Percentiles rank a stretch among this genome's conserved stretches.
These are phyloP conservation scores for Colletes collaris DNA, from an alignment of 2,888 invertebrate species.

Conservation along the genomic window DNA sequence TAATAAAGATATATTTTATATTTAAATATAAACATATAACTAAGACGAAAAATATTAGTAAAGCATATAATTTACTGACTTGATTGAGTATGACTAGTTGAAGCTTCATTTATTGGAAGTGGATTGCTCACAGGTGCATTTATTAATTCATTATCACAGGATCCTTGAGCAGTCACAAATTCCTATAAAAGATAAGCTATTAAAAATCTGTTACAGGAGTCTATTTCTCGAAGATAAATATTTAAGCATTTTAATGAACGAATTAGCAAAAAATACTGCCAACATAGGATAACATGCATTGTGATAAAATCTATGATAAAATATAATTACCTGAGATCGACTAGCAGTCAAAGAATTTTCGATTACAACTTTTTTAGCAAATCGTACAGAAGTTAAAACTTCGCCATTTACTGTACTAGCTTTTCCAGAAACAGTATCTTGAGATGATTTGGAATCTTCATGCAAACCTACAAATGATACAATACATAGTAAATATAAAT, in stretches of 20 bases:
- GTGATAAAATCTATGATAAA: too few relatives aligned
- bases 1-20: slow-evolving; percentile 25
- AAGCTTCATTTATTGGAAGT: slow-evolving; percentile 52
- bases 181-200: slow-evolving; percentile 44
- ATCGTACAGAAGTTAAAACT: slow-evolving; percentile 77
- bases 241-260: too few relatives aligned
- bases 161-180: slow-evolving; percentile 52
- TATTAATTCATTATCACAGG: slow-evolving; percentile 56
- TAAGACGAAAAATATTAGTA: slow-evolving; percentile 23
- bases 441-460: slow-evolving; percentile 74
- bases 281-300: too few relatives aligned
- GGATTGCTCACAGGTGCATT: slow-evolving; percentile 46
- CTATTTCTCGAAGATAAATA: too few relatives aligned
- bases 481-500: slow-evolving; percentile 4
- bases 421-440: slow-evolving; percentile 73
- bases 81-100: slow-evolving; percentile 51
- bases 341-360: slow-evolving; percentile 65
- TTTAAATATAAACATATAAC: slow-evolving; percentile 22
- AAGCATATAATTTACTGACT: slow-evolving; percentile 44
- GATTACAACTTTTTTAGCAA: slow-evolving; percentile 79
- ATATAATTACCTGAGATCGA: slow-evolving; percentile 51
- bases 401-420: slow-evolving; percentile 65
- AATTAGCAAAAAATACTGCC: too few relatives aligned
- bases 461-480: slow-evolving; percentile 63
- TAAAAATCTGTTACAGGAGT: background rate